These are phyloP conservation scores for Cochlearius cochlearius DNA, from an alignment of 2,113 vertebrate genomes.

Conservation along the genomic window DNA sequence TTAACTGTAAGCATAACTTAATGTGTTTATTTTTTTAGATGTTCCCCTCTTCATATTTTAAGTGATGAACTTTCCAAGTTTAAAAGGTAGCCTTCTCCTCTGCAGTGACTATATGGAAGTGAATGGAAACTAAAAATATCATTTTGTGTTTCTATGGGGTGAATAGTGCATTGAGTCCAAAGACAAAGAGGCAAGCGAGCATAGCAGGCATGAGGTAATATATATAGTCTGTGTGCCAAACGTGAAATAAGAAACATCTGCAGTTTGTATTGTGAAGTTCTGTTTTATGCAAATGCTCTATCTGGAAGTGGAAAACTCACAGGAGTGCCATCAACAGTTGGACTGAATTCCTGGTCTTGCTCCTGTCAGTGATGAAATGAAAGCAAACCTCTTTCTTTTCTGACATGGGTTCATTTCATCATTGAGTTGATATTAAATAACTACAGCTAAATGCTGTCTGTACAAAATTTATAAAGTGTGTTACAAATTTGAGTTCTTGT, in stretches of 20 bases:
- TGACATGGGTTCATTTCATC: not conserved
- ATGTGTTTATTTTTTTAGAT: not conserved
- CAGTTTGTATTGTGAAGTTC: slow-evolving; percentile 42
- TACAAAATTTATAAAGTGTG: not conserved
- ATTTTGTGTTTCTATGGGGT: slow-evolving; percentile 18
- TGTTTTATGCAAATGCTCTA: slow-evolving; percentile 41
- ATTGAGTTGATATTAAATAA: not conserved
- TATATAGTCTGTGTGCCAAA: slow-evolving; percentile 31
- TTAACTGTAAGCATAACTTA: not conserved
- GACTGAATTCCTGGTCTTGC: not conserved
- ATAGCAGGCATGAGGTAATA: slow-evolving; percentile 69
- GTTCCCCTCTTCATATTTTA: not conserved
- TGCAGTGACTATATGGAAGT: not conserved
- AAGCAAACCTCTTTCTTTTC: not conserved
- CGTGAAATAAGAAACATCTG: slow-evolving; percentile 69
- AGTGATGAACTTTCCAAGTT: not conserved
- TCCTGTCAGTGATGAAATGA: not conserved
- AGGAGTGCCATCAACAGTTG: not conserved
- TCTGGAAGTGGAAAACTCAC: not conserved
- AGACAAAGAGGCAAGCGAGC: slow-evolving; percentile 49
- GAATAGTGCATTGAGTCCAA: slow-evolving; percentile 49
- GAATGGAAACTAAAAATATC: not conserved
- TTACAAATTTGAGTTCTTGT: not conserved
- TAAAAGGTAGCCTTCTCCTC: not conserved
- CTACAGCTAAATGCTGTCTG: not conserved